Evolutionary conservation across 2,113 vertebrate genomes (phyloP), one percentile per base, ranked within the genome.

Genomic region (Thomomys bottae): DNA sequence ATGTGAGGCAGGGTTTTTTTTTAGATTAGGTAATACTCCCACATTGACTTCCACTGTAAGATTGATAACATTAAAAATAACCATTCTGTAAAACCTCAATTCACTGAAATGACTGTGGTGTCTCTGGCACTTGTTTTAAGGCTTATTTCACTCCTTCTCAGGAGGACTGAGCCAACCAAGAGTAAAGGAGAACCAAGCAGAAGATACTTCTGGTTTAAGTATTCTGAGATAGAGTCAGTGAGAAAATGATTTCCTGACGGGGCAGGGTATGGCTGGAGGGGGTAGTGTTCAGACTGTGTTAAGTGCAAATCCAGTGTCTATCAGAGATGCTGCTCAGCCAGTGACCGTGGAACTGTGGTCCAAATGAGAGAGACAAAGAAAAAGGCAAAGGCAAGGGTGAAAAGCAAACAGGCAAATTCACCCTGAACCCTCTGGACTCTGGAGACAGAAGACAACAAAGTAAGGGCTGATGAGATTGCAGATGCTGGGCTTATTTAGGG

Each of bases 1-100:
- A 70, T 42, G 2, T 63, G 54, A 90, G 85, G 30, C 54, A 59
- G 42, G n/a, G n/a, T n/a, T n/a, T 72, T 70, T 91, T 93, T 75
- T 3, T 85, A 68, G 0, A 49, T 78, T 49, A 66, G 66, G 17
- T 75, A 88, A 61, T 75, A 59, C 4, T 84, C 36, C 10, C 77
- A 57, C 36, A 26, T 15, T 68, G 45, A 75, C 5, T 91, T 87
- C 23, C 10, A 63, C 14, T 83, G 38, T 72, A 75, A 88, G 71
- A 88, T 28, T 81, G 45, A 68, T 57, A 61, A 9, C 49, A 59
- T 91, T 87, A 26, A n/a, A 80, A 89, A 30, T 88, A 34, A 45
- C 77, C 30, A 72, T 78, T 66, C 34, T 91, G 23, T 38, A 77
- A 88, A 75, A 36, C 68, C 21, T 82, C 18, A 45, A 1, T 83